Evolutionary conservation across 2,888 invertebrate species (phyloP).

Genomic region (Morpho achilles): DNA sequence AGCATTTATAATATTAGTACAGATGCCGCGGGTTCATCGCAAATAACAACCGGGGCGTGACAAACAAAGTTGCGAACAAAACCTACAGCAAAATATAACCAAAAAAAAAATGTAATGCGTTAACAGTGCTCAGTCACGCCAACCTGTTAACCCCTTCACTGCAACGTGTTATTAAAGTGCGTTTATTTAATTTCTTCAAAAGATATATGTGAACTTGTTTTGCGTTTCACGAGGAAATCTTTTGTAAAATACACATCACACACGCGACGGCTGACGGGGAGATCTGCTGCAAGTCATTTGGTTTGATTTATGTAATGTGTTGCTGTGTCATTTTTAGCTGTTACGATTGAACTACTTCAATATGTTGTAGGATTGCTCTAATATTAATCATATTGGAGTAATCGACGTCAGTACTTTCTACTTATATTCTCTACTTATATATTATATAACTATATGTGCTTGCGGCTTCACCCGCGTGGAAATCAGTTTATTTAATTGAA

Average conservation of each 20-base stretch:
- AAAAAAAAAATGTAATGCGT: constrained; percentile 41
- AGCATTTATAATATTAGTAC: constrained; percentile 1
- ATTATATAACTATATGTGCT: too few relatives aligned
- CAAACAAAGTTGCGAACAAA: constrained; percentile 11
- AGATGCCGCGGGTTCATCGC: too few relatives aligned
- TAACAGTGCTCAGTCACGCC: constrained; percentile 73
- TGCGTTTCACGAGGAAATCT: constrained; percentile 41
- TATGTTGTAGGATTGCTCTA: too few relatives aligned
- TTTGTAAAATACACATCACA: constrained; percentile 57
- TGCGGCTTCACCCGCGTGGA: too few relatives aligned
- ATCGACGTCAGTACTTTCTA: too few relatives aligned
- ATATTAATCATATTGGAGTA: too few relatives aligned
- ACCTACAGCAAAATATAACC: constrained; percentile 3
- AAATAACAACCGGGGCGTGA: not conserved
- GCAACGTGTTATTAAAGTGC: constrained; percentile 68
- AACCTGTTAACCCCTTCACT: constrained; percentile 55
- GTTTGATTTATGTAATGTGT: constrained; percentile 27
- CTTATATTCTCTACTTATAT: too few relatives aligned
- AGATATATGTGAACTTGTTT: constrained; percentile 44
- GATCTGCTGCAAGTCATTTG: constrained; percentile 23
- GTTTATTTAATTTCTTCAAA: constrained; percentile 68
- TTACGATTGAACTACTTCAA: not conserved
- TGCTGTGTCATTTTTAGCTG: constrained; percentile 20
- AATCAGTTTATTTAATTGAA: too few relatives aligned
- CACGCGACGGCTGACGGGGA: constrained; percentile 45